A percentile compares a stretch with the other conserved stretches of the same genome.
Evolutionary conservation across 2,113 vertebrate genomes (phyloP).

Genomic region (Passer domesticus): DNA sequence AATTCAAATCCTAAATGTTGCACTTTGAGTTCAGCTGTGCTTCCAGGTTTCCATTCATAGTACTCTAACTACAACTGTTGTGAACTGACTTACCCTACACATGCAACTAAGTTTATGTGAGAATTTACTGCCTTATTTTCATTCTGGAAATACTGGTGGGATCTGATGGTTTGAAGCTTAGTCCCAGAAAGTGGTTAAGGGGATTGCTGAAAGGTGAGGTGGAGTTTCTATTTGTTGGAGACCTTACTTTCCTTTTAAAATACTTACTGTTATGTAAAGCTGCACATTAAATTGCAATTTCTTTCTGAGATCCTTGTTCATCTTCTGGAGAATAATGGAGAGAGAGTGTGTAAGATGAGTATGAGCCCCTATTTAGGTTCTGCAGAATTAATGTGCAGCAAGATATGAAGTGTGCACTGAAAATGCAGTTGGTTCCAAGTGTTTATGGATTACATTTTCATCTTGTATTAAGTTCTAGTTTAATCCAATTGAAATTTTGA

Average conservation of each 20-base stretch:
- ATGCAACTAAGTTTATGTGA: not conserved
- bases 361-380: not conserved
- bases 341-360: not conserved
- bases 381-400: not conserved
- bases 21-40: not conserved
- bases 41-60: not conserved
- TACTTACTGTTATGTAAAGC: not conserved
- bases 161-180: not conserved
- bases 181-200: not conserved
- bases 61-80: not conserved
- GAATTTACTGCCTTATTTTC: not conserved
- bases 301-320: not conserved
- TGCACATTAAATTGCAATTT: not conserved
- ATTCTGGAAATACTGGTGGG: not conserved
- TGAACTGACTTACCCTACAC: not conserved
- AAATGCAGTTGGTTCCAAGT: not conserved
- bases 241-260: not conserved
- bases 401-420: not conserved
- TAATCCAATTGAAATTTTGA: not conserved
- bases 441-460: not conserved
- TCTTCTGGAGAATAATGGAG: not conserved
- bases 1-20: not conserved
- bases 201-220: not conserved
- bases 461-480: not conserved
- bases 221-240: not conserved